Base-by-base conservation (phyloP, 2,888 invertebrate genomes). In the Halocaridina rubra region DNA sequence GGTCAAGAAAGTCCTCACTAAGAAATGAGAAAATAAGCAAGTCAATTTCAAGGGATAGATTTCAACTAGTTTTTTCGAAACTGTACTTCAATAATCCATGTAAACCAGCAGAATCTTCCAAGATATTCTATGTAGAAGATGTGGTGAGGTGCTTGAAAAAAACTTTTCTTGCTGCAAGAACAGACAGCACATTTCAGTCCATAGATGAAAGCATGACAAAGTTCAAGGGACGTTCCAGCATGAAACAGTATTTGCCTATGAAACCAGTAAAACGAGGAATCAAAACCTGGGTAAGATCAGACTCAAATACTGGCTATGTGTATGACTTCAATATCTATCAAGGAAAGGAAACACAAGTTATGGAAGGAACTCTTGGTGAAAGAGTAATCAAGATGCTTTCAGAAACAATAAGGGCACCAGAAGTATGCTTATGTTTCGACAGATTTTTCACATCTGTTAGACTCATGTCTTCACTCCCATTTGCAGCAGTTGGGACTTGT, bases 361-460 rank as follows among this genome's bases (percentile, higher is more conserved):
- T 67, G 0, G 30, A 67, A 67, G 67, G 30, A 16, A 29, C 30
- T 29, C 16, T 30, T 67, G 16, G 7, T 29, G 67, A 67, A 67
- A 67, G 67, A 67, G 67, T 67, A 29, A 22, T 67, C 5, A 29
- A 67, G 7, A 67, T 53, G 30, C 10, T 67, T 67, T 67, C 29
- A 29, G 67, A 4, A 67, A 67, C 67, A 67, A 67, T 67, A 67
- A 67, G 67, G 67, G 67, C 67, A 67, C 67, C 67, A 2, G 67
- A 67, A 67, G 22, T 67, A 67, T 67, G n/a, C 67, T 53, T 53
- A 53, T 2, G 53, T 53, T 53, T 53, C 53, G 0, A 53, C 53
- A 53, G 53, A 53, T 53, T 53, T 53, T 53, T 53, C 53, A 53
- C 7, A 53, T 53, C 53, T 53, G 53, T 53, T 5, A n/a, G n/a